Conservation (phyloP, 2,797 vertebrate species). For the Urocyon cinereoargenteus region DNA sequence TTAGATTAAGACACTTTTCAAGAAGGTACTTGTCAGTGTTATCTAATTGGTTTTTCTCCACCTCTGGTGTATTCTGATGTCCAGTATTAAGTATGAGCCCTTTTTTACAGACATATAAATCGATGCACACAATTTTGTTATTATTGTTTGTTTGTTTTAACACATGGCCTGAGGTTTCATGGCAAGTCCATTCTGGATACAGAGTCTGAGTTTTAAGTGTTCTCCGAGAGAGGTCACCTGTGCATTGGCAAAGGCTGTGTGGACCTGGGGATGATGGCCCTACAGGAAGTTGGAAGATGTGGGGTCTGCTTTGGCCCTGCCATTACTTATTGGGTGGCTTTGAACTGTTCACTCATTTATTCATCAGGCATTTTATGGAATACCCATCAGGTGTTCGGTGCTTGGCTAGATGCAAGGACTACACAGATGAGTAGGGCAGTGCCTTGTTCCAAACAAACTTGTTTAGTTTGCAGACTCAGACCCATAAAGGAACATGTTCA, state of each 20-base stretch:
- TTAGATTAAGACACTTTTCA: slow-evolving; percentile 51
- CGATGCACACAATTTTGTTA: neutral
- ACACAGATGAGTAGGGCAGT: neutral
- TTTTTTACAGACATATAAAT: neutral
- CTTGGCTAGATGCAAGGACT: neutral
- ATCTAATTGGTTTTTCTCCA: neutral
- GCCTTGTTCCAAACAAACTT: neutral
- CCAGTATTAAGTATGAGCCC: neutral
- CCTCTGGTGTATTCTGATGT: neutral
- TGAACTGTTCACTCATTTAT: neutral
- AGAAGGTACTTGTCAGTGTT: neutral
- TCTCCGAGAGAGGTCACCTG: neutral
- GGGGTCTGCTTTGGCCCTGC: neutral
- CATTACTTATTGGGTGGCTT: neutral
- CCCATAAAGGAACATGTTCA: neutral
- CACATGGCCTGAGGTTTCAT: neutral
- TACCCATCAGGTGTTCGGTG: accelerated
- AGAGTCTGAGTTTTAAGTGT: neutral
- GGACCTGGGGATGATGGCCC: neutral
- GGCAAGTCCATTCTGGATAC: neutral
- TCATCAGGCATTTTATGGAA: neutral
- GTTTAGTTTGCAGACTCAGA: neutral
- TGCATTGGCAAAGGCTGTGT: neutral
- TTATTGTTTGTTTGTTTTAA: neutral
- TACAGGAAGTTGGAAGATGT: neutral